These are phyloP conservation scores for Heteromyza rotundicornis DNA, from an alignment of 2,888 invertebrate genomes.

Conservation along the genomic window DNA sequence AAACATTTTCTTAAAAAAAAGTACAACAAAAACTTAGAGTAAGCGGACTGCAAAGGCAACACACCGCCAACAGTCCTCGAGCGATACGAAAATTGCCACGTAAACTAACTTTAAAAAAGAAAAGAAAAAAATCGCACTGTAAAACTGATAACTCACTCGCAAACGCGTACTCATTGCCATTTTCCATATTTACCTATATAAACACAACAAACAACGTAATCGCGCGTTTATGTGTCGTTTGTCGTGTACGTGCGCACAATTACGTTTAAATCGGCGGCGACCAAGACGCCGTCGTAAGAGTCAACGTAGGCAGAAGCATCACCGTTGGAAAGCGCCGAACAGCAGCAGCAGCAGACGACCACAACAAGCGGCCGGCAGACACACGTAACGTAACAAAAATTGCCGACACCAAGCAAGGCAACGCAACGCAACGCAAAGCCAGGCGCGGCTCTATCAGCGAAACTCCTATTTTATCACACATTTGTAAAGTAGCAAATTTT, in stretches of 20 bases:
- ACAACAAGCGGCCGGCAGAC: not conserved
- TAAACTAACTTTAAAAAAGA: too few species aligned
- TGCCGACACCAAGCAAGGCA: not conserved
- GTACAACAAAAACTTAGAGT: too few species aligned
- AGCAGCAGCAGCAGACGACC: slow-evolving; percentile 11
- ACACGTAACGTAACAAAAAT: not conserved
- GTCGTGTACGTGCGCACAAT: slow-evolving; percentile 45
- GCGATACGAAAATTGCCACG: too few species aligned
- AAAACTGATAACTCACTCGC: not conserved
- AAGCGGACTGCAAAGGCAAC: too few species aligned
- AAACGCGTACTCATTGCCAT: not conserved
- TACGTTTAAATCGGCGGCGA: slow-evolving; percentile 45
- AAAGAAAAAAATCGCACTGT: not conserved
- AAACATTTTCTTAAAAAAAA: too few species aligned
- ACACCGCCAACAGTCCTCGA: too few species aligned
- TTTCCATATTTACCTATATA: slow-evolving; percentile 19
- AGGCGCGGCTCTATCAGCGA: not conserved
- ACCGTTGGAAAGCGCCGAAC: slow-evolving; percentile 41
- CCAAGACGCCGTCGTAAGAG: slow-evolving; percentile 33
- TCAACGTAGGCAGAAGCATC: slow-evolving; percentile 43
- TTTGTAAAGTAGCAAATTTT: slow-evolving; percentile 29
- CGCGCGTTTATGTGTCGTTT: slow-evolving; percentile 48
- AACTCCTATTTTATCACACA: slow-evolving; percentile 36
- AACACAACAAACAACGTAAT: too few species aligned
- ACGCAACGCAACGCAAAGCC: too few species aligned